Conservation (phyloP, 1,140 invertebrate species). For the Notospermus geniculatus region DNA sequence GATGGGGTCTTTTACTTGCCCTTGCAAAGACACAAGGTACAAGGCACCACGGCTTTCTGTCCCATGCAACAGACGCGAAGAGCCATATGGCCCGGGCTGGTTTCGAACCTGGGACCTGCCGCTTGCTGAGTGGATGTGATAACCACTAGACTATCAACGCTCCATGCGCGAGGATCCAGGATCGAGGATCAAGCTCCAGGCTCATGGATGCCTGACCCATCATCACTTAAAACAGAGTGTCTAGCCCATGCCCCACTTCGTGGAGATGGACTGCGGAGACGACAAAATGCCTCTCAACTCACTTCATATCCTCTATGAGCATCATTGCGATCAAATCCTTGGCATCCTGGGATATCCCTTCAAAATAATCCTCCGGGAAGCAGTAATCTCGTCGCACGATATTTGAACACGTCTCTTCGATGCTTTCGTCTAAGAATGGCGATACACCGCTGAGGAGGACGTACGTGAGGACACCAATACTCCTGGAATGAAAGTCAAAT, state of each 20-base stretch:
- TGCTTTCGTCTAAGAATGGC: conserved; percentile 78
- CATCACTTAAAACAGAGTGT: not conserved
- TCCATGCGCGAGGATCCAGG: too few species aligned
- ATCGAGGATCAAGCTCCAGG: too few species aligned
- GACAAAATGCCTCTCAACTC: conserved; percentile 7
- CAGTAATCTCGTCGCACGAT: conserved; percentile 79
- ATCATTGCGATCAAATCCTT: conserved; percentile 67
- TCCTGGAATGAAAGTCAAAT: conserved; percentile 49
- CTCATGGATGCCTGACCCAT: too few species aligned
- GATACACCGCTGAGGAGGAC: conserved; percentile 74
- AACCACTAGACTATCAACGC: too few species aligned
- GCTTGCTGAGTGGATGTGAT: too few species aligned
- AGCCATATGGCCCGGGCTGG: too few species aligned
- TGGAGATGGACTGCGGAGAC: too few species aligned
- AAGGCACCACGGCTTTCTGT: too few species aligned
- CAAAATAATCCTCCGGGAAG: conserved; percentile 79
- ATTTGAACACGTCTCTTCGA: conserved; percentile 79
- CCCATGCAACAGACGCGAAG: conserved; percentile 12
- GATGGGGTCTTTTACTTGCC: too few species aligned
- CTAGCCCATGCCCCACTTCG: too few species aligned
- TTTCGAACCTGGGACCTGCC: too few species aligned
- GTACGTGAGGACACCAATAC: conserved; percentile 76
- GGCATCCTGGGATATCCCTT: conserved; percentile 67
- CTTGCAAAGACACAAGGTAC: too few species aligned
- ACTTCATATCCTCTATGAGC: conserved; percentile 60